These are phyloP conservation scores for Leptinotarsa undecemlineata DNA, from an alignment of 1,140 invertebrate species.

Conservation along the genomic window DNA sequence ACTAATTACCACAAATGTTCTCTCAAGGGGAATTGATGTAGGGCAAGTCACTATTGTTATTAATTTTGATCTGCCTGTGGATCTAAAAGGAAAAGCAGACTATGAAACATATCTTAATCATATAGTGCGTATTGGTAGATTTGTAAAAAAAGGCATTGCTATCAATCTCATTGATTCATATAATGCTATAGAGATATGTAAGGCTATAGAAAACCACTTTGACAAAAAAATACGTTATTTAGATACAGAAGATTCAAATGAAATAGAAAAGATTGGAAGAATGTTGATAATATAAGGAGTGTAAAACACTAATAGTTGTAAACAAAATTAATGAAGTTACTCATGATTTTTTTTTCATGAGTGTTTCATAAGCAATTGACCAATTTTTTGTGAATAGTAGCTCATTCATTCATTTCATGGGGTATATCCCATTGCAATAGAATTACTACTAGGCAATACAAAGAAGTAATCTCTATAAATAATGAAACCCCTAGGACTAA, in stretches of 20 bases:
- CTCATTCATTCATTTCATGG: no score
- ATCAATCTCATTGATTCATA: conserved; percentile 94
- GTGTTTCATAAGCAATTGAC: no score
- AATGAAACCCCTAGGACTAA: no score
- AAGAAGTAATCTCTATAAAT: no score
- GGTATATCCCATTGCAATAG: no score
- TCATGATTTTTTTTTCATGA: no score
- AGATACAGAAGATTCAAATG: conserved; percentile 87
- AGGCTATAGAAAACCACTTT: conserved; percentile 89
- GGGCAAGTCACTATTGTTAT: conserved; percentile 97
- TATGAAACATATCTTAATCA: conserved; percentile 97
- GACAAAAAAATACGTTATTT: conserved; percentile 80
- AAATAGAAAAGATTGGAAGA: conserved; percentile 86
- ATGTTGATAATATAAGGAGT: no score
- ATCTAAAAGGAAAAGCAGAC: conserved; percentile 78
- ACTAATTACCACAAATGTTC: conserved; percentile 97
- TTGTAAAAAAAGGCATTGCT: conserved; percentile 93
- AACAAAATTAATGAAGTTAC: no score
- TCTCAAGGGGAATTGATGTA: conserved; percentile 91
- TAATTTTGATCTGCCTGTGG: conserved; percentile 96
- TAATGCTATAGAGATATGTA: no score
- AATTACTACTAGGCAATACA: no score
- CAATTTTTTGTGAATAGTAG: no score
- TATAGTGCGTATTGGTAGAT: conserved; percentile 94
- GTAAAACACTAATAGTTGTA: no score